These are phyloP conservation scores for Dascillus cervinus DNA, from an alignment of 2,888 invertebrate species.

Conservation along the genomic window DNA sequence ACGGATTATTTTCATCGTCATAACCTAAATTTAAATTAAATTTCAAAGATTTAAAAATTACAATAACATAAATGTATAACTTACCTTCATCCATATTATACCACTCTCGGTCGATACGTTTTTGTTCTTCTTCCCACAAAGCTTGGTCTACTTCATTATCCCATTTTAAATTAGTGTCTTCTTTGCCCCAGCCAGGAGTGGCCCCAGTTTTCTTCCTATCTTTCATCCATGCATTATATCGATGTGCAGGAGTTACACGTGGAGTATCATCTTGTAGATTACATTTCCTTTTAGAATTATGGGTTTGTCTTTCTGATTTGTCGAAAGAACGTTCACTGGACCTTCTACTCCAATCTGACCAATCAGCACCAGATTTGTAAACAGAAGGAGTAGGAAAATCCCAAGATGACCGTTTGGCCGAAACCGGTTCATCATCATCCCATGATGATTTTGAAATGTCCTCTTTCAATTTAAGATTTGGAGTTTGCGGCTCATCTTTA, in stretches of 20 bases:
- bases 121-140: slow-evolving; percentile 87
- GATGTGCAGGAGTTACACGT: slow-evolving; percentile 81
- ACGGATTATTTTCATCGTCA: slow-evolving; percentile 89
- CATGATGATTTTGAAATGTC: slow-evolving; percentile 64
- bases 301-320: slow-evolving; percentile 37
- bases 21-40: slow-evolving; percentile 47
- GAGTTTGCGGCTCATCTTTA: slow-evolving; percentile 82
- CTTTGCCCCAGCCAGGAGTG: slow-evolving; percentile 49
- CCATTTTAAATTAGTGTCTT: slow-evolving; percentile 53
- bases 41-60: slow-evolving; percentile 1
- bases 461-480: slow-evolving; percentile 56
- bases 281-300: slow-evolving; percentile 39
- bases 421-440: slow-evolving; percentile 58
- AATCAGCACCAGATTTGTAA: slow-evolving; percentile 34
- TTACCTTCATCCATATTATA: slow-evolving; percentile 86
- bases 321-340: slow-evolving; percentile 24
- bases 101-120: slow-evolving; percentile 91
- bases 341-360: slow-evolving; percentile 38
- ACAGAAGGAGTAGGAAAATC: slow-evolving; percentile 83
- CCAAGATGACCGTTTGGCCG: slow-evolving; percentile 73
- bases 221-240: slow-evolving; percentile 71
- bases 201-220: slow-evolving; percentile 59
- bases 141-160: slow-evolving; percentile 65
- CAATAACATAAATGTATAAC: too few species aligned
- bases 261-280: slow-evolving; percentile 59